Evolutionary conservation across 2,888 invertebrate genomes (phyloP).

Genomic region (Pharmacophagus antenor): DNA sequence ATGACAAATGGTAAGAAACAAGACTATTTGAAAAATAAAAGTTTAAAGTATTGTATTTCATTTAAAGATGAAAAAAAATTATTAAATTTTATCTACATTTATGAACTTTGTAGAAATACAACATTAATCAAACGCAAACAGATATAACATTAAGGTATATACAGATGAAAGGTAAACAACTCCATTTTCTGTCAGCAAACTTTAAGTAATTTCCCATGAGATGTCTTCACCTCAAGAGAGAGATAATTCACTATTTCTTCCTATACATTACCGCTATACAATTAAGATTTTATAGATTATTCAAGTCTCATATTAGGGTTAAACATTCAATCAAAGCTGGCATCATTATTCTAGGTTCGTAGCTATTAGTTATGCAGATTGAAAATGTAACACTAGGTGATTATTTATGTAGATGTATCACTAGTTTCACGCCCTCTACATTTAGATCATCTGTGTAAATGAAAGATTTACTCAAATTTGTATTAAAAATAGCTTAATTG

Average conservation of each 20-base stretch:
- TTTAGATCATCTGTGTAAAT: too few species aligned
- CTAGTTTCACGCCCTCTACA: too few species aligned
- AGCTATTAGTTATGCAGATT: too few species aligned
- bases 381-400: too few species aligned
- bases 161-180: conserved; percentile 8
- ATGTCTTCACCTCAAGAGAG: not conserved
- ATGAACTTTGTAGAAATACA: not conserved
- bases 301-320: too few species aligned
- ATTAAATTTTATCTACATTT: not conserved
- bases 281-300: too few species aligned
- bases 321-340: too few species aligned
- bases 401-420: too few species aligned
- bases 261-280: not conserved
- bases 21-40: not conserved
- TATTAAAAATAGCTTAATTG: too few species aligned
- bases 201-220: not conserved
- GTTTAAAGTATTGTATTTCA: not conserved
- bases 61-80: not conserved
- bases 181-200: not conserved
- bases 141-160: conserved; percentile 10
- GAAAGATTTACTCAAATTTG: too few species aligned
- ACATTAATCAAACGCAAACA: not conserved
- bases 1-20: not conserved
- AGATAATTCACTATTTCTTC: not conserved
- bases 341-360: too few species aligned